Evolutionary conservation across 2,888 invertebrate species (phyloP).

Genomic region (Cephonodes hylas): DNA sequence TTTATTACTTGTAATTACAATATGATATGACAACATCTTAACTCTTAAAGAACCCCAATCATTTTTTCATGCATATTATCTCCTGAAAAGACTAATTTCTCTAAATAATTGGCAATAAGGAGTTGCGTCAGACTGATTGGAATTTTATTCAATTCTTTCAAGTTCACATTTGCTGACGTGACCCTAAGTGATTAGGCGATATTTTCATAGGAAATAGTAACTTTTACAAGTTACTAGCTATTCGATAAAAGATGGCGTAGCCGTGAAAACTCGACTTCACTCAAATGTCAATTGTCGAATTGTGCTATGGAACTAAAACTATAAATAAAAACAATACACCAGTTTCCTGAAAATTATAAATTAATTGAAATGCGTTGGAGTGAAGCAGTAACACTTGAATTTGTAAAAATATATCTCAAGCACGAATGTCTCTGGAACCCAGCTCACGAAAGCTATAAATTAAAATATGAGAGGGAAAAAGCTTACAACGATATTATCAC

Average conservation of each 20-base stretch:
- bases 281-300: neutral
- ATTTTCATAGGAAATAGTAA: no score
- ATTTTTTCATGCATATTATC: no score
- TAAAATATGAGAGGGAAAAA: slow-evolving; percentile 55
- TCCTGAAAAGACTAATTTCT: no score
- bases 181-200: no score
- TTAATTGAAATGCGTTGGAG: slow-evolving; percentile 64
- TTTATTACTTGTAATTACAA: no score
- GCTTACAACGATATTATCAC: slow-evolving; percentile 57
- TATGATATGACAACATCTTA: no score
- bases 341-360: neutral
- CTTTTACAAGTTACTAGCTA: neutral
- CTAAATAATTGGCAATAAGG: no score
- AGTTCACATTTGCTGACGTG: no score
- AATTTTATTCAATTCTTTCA: no score
- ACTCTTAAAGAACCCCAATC: no score
- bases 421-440: slow-evolving; percentile 77
- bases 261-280: neutral
- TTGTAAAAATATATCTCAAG: slow-evolving; percentile 73
- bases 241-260: neutral
- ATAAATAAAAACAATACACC: neutral
- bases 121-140: no score
- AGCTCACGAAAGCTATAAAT: slow-evolving; percentile 60
- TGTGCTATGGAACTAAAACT: neutral
- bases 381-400: slow-evolving; percentile 68